Base-by-base conservation (phyloP, 1,140 invertebrate genomes). In the Chelonus insularis region DNA sequence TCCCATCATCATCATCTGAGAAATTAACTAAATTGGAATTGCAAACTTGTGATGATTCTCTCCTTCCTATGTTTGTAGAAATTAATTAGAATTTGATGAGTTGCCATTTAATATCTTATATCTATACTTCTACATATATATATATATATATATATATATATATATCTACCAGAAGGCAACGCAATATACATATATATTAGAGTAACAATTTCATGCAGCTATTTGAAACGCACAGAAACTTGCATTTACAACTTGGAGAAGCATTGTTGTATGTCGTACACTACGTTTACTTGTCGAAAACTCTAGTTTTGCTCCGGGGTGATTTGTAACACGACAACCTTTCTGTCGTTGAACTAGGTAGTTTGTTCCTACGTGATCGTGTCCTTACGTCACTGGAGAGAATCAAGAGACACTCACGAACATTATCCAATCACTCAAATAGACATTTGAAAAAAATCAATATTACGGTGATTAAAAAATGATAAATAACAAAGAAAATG, bases 71-170 rank as follows among this genome's bases (percentile, higher is more conserved):
- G 25, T 3, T 54, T 14, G 14, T 34, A 23, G 29, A 29, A 37
- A 54, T 34, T 54, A 54, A 54, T 54, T 54, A 54, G 23, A 54
- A 23, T 54, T 54, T 54, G 51, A 54, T 54, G 51, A 54, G 51
- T 34, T 54, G 34, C 51, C 51, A 18, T 23, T 37, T 32, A 18
- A 18, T 18, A 16, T 21, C 7, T 45, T 18, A 14, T 5, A 21
- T 11, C 4, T 50, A 29, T 4, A 18, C 8, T 12, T n/a, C 21
- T 1, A 1, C 8, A 6, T 9, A n/a, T 50, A n/a, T 50, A 20
- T 18, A 11, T 12, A 4, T 9, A 1, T 6, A 1, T 50, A 25
- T 50, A 21, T 50, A 50, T 50, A 50, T 29, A 23, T 29, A 4
- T 25, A 25, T n/a, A 50, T 23, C 3, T 11, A 29, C 6, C 25